Evolutionary conservation across 2,797 vertebrate genomes (phyloP).

Genomic region (Bradypus variegatus): DNA sequence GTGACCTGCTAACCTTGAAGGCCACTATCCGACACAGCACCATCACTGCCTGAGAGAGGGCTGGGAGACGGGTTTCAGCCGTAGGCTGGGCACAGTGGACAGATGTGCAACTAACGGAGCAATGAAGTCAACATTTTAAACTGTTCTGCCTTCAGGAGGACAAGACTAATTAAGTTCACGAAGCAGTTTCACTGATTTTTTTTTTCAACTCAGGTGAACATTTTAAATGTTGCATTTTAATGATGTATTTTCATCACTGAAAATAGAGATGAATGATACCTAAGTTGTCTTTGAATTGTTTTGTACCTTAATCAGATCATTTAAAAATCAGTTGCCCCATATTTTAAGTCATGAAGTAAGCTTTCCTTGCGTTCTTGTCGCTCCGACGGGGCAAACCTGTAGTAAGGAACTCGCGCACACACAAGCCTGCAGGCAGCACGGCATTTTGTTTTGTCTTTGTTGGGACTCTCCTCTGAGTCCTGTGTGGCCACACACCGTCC

Average conservation of each 20-base stretch:
- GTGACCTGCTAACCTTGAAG: not conserved
- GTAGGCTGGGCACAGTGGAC: fast-evolving
- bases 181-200: not conserved
- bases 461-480: no score
- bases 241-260: not conserved
- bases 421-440: fast-evolving
- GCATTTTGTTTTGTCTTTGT: not conserved
- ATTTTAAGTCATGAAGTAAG: not conserved
- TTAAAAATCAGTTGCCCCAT: not conserved
- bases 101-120: not conserved
- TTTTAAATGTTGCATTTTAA: not conserved
- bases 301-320: not conserved
- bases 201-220: not conserved
- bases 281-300: not conserved
- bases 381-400: fast-evolving
- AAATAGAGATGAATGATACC: not conserved
- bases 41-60: not conserved
- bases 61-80: not conserved
- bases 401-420: no score
- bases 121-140: not conserved
- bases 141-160: not conserved
- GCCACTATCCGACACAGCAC: no score
- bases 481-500: fast-evolving
- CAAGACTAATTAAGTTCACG: not conserved
- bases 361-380: fast-evolving